Evolutionary conservation across 2,888 invertebrate genomes (phyloP), one percentile per base, ranked within the genome.

Genomic region (Phyto melanocephala): DNA sequence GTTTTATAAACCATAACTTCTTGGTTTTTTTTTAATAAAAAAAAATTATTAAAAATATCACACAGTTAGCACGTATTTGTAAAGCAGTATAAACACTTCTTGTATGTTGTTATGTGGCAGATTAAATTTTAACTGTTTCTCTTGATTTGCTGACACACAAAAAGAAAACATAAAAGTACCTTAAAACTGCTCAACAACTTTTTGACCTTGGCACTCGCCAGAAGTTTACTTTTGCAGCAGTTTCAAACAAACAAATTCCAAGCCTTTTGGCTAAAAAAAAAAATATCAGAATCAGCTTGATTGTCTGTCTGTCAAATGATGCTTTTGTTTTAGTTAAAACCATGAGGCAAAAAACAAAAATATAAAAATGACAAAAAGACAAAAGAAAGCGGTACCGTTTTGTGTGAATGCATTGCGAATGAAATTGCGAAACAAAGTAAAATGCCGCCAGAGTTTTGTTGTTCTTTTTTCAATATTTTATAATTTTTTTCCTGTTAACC

Each of bases 341-440:
- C 40, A 37, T 0, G 28, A 28, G 3, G 13, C 28, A 67, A 52
- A 24, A 37, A 42, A 35, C 11, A 28, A 45, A 54, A 28, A 58
- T 45, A 35, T 47, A 35, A 75, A 58, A 62, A 50, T 58, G 54
- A 70, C 72, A 75, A 79, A 56, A 37, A 75, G 67, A 81, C 78
- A 78, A 81, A 84, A 81, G 78, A 74, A 70, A 89, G 89, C 89
- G 90, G 90, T 90, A 89, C 90, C 89, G 89, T 89, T 89, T 89
- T 89, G 89, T 88, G 87, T 87, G 88, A 88, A 90, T 89, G 90
- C 89, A 89, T 89, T 87, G 85, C 89, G 87, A 90, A 89, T 89
- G 89, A 88, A 87, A 86, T 87, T 81, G 86, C 86, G 86, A 85
- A 87, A 86, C 89, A 90, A 89, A 89, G 88, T 17, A 60, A 82